Evolutionary conservation across 1,140 invertebrate species (phyloP).

Genomic region (Drosophila subpulchrella): DNA sequence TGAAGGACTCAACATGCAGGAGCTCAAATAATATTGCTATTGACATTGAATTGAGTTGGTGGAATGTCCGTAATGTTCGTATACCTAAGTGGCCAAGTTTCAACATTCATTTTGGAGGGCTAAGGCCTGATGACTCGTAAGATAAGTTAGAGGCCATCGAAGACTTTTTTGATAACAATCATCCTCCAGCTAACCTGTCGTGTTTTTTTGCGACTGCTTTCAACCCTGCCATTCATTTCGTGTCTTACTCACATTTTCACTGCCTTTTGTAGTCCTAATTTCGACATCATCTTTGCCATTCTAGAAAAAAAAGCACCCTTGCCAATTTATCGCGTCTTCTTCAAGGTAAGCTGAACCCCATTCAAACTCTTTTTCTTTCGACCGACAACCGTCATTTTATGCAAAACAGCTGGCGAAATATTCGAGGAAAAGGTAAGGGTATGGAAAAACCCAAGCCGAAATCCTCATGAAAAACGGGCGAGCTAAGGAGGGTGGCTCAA

Average conservation of each 20-base stretch:
- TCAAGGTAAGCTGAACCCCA: constrained; percentile 46
- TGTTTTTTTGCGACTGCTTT: neutral
- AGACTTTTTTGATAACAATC: constrained; percentile 16
- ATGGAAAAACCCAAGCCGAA: constrained; percentile 41
- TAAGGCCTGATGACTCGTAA: neutral
- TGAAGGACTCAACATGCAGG: constrained; percentile 38
- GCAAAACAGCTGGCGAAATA: constrained; percentile 62
- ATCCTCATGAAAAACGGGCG: constrained; percentile 54
- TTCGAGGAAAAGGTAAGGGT: constrained; percentile 37
- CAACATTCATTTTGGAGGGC: constrained; percentile 2
- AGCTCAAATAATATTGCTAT: constrained; percentile 49
- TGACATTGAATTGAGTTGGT: constrained; percentile 18
- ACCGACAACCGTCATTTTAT: constrained; percentile 53
- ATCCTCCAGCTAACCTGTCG: constrained; percentile 5
- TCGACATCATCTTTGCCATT: constrained; percentile 39
- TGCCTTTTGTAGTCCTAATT: constrained; percentile 40
- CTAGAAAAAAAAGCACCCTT: constrained; percentile 5
- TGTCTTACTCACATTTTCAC: constrained; percentile 21
- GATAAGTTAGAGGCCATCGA: neutral
- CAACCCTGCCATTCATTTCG: constrained; percentile 1
- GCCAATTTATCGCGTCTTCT: constrained; percentile 8
- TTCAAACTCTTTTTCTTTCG: constrained; percentile 40
- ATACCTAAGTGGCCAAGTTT: constrained; percentile 20
- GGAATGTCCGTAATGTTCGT: constrained; percentile 1
- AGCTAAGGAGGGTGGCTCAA: constrained; percentile 22